Evolutionary conservation across 2,797 vertebrate species (phyloP), one percentile per base, ranked within the genome.

Genomic region (Fundulus diaphanus): DNA sequence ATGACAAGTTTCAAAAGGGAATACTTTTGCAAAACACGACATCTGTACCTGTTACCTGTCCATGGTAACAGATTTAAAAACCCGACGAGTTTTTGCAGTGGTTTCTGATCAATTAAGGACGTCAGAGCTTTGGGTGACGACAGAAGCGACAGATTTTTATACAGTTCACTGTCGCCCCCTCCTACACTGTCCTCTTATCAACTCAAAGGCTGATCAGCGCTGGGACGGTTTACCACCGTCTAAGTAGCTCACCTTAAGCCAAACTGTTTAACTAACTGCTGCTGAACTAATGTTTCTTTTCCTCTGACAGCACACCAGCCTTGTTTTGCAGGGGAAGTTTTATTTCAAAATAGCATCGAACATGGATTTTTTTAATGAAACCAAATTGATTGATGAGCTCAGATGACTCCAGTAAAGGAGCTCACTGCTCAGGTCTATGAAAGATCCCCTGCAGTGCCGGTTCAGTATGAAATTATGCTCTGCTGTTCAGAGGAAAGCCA

Each of bases 401-500:
- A 1, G 66, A 68, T 29, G 27, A 20, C 27, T 48, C 46, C 33
- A 35, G 49, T 44, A 52, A 70, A 52, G 16, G 22, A 70, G 49
- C 1, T 52, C 29, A 33, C 40, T 13, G 12, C 35, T 48, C 31
- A n/a, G 52, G 37, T 27, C 13, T 37, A 27, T 57, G 37, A 44
- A 72, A 29, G 52, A 20, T 42, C 16, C 33, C 24, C 37, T 57
- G 33, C 61, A 40, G 61, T 73, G 16, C 48, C 51, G 35, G 35
- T 42, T 67, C 37, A 29, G 7, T 29, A 24, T 18, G 24, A 52
- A 40, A 31, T 66, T 35, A 20, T 52, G 16, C 15, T 29, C 12
- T 65, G 31, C 40, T 72, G 40, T 48, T 72, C 29, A 40, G 52
- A 20, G 44, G 16, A 76, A 82, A 69, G 73, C 76, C 49, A 40